A percentile compares a stretch with the other conserved stretches of the same genome.
phyloP scores from a whole-genome alignment of 2,888 invertebrate species.

The Podabrus alpinus region DNA sequence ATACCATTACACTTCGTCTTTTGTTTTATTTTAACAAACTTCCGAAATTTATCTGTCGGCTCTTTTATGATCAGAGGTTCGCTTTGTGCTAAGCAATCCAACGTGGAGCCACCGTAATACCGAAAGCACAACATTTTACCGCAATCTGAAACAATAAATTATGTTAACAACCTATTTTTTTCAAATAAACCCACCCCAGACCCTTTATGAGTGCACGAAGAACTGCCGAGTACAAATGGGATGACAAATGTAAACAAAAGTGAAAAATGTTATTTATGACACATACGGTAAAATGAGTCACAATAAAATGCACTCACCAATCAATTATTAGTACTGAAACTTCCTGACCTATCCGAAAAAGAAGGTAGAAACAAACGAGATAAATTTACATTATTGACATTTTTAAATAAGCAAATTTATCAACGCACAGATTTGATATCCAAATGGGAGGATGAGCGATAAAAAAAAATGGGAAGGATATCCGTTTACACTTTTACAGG shows the following conservation, averaged over 20 bases:
- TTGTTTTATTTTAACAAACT: conserved; percentile 57
- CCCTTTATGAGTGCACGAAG: neutral
- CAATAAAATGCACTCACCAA: neutral
- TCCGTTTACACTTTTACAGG: neutral
- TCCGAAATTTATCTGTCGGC: conserved; percentile 61
- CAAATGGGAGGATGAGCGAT: neutral
- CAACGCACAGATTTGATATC: neutral
- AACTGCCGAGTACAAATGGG: neutral
- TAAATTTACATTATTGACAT: neutral
- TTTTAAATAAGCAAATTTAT: neutral
- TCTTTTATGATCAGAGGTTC: conserved; percentile 66
- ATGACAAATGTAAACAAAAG: neutral
- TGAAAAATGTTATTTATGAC: neutral
- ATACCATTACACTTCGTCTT: conserved; percentile 49
- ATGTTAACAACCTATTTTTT: neutral
- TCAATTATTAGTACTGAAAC: neutral
- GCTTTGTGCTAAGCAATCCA: conserved; percentile 68
- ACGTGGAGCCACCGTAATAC: conserved; percentile 68
- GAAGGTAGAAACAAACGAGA: neutral
- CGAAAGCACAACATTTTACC: conserved; percentile 72
- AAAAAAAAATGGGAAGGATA: neutral
- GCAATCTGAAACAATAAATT: conserved; percentile 61
- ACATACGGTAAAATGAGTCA: neutral
- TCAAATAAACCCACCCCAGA: neutral
- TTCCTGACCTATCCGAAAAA: neutral